Evolutionary conservation across 2,797 vertebrate genomes (phyloP), one percentile per base, ranked within the genome.

Genomic region (Kryptolebias ocellatus): DNA sequence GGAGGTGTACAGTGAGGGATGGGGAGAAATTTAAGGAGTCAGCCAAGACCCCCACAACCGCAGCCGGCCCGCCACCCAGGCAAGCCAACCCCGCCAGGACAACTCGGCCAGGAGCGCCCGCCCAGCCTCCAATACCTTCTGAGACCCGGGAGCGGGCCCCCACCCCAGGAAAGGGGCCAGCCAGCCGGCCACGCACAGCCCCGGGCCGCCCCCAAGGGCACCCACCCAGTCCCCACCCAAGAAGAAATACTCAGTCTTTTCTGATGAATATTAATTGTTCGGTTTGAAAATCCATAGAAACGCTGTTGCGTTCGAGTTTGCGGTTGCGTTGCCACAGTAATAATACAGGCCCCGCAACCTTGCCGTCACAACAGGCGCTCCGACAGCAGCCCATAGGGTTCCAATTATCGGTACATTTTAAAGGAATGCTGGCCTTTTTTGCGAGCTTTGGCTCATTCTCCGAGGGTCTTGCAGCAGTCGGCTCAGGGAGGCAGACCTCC

Each of bases 361-460:
- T 68, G 87, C 91, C 88, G 87, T 91, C 91, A 92, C 87, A 93
- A 92, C 90, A 93, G 86, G 87, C 83, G 28, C 89, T 74, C 83
- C 70, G 79, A 87, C 86, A 87, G 81, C 82, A 81, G 84, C 78
- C 88, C 92, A 92, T 92, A 89, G 15, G 90, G 90, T 91, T 93
- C 88, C 87, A 93, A 92, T 94, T 93, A 93, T 91, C 86, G 79
- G 75, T 87, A 88, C 87, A 86, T 93, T 93, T 91, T 83, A 92
- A 90, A 90, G 88, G 91, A 92, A 91, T 92, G 91, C 71, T 82
- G 83, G 88, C 86, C 89, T 85, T 88, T 61, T 91, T 83, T 78
- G 86, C 63, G 71, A 90, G 90, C 79, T 80, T 62, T 46, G 29
- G 69, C 84, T 79, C 81, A 81, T 87, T 89, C 89, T 89, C 90